Evolutionary conservation across 1,140 invertebrate genomes (phyloP), one percentile per base, ranked within the genome.

Genomic region (Papilio glaucus): DNA sequence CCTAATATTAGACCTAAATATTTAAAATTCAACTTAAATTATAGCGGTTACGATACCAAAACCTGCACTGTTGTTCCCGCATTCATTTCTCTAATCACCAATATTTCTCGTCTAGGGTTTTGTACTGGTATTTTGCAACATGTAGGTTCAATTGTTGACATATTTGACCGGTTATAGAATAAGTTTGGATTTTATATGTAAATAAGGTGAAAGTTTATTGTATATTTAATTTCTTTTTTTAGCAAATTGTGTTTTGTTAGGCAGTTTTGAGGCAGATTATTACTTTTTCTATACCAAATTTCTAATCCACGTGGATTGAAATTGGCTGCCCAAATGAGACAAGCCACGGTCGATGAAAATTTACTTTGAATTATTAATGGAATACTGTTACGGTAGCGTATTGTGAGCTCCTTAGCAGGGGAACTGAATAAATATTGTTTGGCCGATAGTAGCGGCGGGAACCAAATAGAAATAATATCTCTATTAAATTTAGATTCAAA

Each of bases 281-380:
- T 57, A 24, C n/a, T n/a, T n/a, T 65, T 74, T 62, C 63, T 60
- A 72, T 72, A 38, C 69, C 33, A 78, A 77, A 76, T 73, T 68
- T 63, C 42, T 74, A 87, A 85, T 85, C 79, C 81, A 82, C 68
- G 65, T 72, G 71, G 83, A 80, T 79, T n/a, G n/a, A 84, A 87
- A 90, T 88, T 83, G 84, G 77, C 77, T 89, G 88, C 72, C 81
- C 88, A 85, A 75, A 83, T 78, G 80, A 89, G 87, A 88, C 90
- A 89, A 81, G 77, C 77, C 74, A 70, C 81, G 78, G 79, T 74
- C 77, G 74, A 69, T 77, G 78, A 80, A 86, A 87, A 85, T 88
- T 83, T 77, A 80, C 75, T 86, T 81, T 91, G 88, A 89, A 90
- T 91, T 91, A 90, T 89, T 89, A 91, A 90, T 86, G 85, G 80